Evolutionary conservation across 2,888 invertebrate genomes (phyloP), one percentile per base, ranked within the genome.

Genomic region (Hecatera dysodea): DNA sequence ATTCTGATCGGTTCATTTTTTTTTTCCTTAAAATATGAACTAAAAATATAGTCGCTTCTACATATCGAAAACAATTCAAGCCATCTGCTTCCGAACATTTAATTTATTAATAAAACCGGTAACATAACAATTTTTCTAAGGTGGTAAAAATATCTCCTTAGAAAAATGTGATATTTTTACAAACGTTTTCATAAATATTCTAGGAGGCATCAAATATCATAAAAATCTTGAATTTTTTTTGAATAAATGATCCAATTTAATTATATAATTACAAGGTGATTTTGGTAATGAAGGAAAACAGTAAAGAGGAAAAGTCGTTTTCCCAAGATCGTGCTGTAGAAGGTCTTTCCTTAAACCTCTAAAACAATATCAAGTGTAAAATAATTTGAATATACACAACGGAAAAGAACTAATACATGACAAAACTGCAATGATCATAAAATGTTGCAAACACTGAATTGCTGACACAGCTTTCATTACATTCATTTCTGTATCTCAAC

Each of bases 211-310:
- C n/a, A 53, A 27, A 12, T 48, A 46, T 19, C 27, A 19, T 61
- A 24, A 39, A 57, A 44, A 24, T 22, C 33, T 2, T 46, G 19
- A n/a, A 24, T 57, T 0, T 24, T 39, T 50, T n/a, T n/a, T n/a
- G n/a, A n/a, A n/a, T n/a, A n/a, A n/a, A 27, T 57, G 39, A 48
- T 52, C 55, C 8, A 29, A 53, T 52, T 33, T 42, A 48, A 61
- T 56, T 61, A 71, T 39, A n/a, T 62, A 60, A 64, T 61, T 24
- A 24, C 62, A 80, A 67, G 63, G 56, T 17, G 46, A 60, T 57
- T 78, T 72, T 42, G 57, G 64, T 72, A 55, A 55, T 42, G 17
- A 67, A 78, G 80, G 80, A 78, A 78, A 78, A 76, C 15, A 2
- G 22, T 64, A 57, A 65, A 33, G 56, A 78, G 78, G 80, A 78